Evolutionary conservation across 1,140 invertebrate genomes (phyloP).

Genomic region (Doryteuthis pealeii): DNA sequence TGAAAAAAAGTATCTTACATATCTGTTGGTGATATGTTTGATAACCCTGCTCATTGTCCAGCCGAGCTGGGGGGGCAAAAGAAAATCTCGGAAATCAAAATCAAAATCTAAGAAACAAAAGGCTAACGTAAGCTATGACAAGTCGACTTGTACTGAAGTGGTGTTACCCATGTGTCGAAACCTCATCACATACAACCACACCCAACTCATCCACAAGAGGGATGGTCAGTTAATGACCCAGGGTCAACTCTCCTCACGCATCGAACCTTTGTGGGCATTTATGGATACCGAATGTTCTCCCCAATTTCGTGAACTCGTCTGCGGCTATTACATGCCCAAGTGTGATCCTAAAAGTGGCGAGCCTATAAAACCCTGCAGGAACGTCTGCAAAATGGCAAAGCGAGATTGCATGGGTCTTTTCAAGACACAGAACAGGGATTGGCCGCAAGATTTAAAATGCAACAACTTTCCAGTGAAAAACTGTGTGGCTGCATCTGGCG

Average conservation of each 20-base stretch:
- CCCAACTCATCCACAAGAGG: conserved; percentile 31
- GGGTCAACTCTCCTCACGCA: not conserved
- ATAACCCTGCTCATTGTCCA: not conserved
- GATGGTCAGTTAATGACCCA: conserved; percentile 21
- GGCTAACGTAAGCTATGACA: not conserved
- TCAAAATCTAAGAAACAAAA: not conserved
- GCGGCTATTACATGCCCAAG: conserved; percentile 37
- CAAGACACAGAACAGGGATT: conserved; percentile 11
- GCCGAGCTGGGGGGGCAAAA: not conserved
- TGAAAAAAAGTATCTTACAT: not conserved
- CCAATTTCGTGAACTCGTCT: conserved; percentile 36
- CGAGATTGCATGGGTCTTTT: conserved; percentile 20
- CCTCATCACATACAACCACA: conserved; percentile 35
- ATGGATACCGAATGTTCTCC: conserved; percentile 41
- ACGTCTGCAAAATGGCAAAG: conserved; percentile 33
- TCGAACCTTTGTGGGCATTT: conserved; percentile 36
- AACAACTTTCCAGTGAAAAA: conserved; percentile 14
- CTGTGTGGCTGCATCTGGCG: conserved; percentile 20
- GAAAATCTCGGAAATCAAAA: not conserved
- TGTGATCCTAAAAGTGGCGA: conserved; percentile 21
- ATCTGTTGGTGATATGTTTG: not conserved
- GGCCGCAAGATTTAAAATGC: conserved; percentile 35
- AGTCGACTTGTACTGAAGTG: conserved; percentile 25
- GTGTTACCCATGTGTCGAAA: conserved; percentile 42
- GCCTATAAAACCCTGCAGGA: conserved; percentile 27